Percentiles rank a stretch among this genome's conserved stretches.
phyloP scores from a whole-genome alignment of 92 coral and sea anemone genomes.

The Diadumene lineata region DNA sequence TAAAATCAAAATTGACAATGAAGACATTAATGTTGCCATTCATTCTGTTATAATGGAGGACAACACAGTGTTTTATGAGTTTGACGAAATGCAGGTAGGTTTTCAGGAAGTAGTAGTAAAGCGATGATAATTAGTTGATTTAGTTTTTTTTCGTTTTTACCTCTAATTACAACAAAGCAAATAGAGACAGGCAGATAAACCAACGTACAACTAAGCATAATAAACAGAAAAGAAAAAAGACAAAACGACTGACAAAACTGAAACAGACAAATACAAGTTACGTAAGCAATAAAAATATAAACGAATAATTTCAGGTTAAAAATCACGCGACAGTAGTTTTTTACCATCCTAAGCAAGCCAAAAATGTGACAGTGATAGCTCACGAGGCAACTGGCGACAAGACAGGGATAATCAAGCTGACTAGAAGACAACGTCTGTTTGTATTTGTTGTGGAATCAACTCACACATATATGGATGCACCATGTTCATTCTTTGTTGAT shows the following conservation, averaged over 20 bases:
- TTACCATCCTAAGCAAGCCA: slow-evolving; percentile 77
- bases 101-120: background rate
- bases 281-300: too few relatives aligned
- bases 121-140: too few relatives aligned
- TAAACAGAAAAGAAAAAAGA: too few relatives aligned
- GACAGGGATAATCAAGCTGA: slow-evolving; percentile 75
- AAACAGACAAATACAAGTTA: too few relatives aligned
- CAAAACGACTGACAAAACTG: too few relatives aligned
- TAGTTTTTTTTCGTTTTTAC: too few relatives aligned
- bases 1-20: slow-evolving; percentile 79
- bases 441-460: slow-evolving; percentile 84
- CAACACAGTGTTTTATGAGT: slow-evolving; percentile 73
- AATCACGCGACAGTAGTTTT: slow-evolving; percentile 73
- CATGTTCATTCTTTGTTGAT: slow-evolving; percentile 76
- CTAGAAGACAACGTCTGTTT: slow-evolving; percentile 73
- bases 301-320: slow-evolving; percentile 8
- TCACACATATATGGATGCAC: slow-evolving; percentile 94
- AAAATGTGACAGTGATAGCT: slow-evolving; percentile 81
- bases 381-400: slow-evolving; percentile 91
- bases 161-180: too few relatives aligned
- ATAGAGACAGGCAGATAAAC: too few relatives aligned
- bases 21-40: slow-evolving; percentile 54
- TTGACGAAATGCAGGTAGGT: slow-evolving; percentile 88
- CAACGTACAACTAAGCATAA: too few relatives aligned
- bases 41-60: slow-evolving; percentile 90